Evolutionary conservation across 1,140 invertebrate genomes (phyloP).

Genomic region (Hyles vespertilio): DNA sequence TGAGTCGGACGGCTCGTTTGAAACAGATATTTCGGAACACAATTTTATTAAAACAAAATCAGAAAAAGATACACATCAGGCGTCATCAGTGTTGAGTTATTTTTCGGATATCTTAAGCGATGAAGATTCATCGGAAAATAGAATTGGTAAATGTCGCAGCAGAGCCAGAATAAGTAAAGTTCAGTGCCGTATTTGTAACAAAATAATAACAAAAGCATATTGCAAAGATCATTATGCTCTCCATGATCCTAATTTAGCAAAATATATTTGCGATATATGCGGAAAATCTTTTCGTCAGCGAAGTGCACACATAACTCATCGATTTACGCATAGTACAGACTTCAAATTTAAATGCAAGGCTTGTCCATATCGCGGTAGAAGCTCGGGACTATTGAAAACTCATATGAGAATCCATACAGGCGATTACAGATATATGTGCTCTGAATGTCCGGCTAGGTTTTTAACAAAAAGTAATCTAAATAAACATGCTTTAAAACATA

Average conservation of each 20-base stretch:
- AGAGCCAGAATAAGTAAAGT: constrained; percentile 31
- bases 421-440: constrained; percentile 73
- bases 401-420: constrained; percentile 73
- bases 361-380: constrained; percentile 60
- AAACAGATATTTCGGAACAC: constrained; percentile 3
- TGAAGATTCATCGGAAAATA: constrained; percentile 8
- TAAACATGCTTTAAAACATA: constrained; percentile 65
- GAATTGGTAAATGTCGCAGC: constrained; percentile 8
- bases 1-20: constrained; percentile 10
- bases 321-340: constrained; percentile 53
- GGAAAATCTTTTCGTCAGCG: constrained; percentile 61
- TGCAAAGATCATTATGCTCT: constrained; percentile 58
- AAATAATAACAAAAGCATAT: constrained; percentile 53
- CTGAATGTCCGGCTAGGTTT: constrained; percentile 72
- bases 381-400: constrained; percentile 57
- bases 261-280: constrained; percentile 64
- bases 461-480: constrained; percentile 74
- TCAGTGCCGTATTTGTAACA: constrained; percentile 54
- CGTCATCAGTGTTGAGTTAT: not conserved
- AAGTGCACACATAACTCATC: constrained; percentile 60
- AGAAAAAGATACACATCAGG: not conserved
- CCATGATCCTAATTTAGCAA: constrained; percentile 56
- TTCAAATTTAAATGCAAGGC: constrained; percentile 59
- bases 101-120: constrained; percentile 16
- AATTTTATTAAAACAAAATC: not conserved